Percentiles rank a stretch among this genome's conserved stretches.
Evolutionary conservation across 2,797 vertebrate species (phyloP).

Genomic region (Anolis apletophallus): DNA sequence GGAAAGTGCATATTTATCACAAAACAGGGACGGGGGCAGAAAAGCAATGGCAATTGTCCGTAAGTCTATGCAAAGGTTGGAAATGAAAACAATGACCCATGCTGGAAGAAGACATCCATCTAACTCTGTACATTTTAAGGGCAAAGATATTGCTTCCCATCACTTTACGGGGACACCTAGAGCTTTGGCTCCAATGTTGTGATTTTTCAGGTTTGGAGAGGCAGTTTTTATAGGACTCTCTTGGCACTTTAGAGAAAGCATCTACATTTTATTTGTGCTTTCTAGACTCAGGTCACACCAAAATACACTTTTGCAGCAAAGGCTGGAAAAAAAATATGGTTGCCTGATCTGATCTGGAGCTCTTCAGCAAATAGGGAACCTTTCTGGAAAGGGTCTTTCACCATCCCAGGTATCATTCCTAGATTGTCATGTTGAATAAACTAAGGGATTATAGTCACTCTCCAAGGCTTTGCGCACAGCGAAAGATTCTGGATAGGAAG

Average conservation of each 20-base stretch:
- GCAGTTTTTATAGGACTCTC: not conserved
- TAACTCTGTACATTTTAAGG: not conserved
- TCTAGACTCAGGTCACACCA: not conserved
- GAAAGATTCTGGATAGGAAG: not conserved
- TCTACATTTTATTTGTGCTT: not conserved
- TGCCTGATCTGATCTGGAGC: too few relatives aligned
- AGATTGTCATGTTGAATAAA: not conserved
- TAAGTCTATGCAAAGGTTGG: not conserved
- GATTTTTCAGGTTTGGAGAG: too few relatives aligned
- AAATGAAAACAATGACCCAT: not conserved
- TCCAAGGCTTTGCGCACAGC: not conserved
- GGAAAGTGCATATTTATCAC: slow-evolving; percentile 15
- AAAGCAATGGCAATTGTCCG: not conserved
- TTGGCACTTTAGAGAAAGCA: too few relatives aligned
- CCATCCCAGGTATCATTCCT: too few relatives aligned
- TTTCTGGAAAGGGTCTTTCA: too few relatives aligned
- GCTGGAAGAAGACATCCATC: not conserved
- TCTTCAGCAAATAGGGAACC: too few relatives aligned
- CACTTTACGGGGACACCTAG: not conserved
- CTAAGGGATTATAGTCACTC: not conserved
- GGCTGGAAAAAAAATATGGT: too few relatives aligned
- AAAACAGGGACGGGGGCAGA: not conserved
- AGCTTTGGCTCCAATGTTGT: not conserved
- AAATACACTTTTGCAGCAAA: not conserved
- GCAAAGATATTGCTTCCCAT: too few relatives aligned